These are phyloP conservation scores for Eupithecia tripunctaria DNA, from an alignment of 2,888 invertebrate genomes.

Conservation along the genomic window DNA sequence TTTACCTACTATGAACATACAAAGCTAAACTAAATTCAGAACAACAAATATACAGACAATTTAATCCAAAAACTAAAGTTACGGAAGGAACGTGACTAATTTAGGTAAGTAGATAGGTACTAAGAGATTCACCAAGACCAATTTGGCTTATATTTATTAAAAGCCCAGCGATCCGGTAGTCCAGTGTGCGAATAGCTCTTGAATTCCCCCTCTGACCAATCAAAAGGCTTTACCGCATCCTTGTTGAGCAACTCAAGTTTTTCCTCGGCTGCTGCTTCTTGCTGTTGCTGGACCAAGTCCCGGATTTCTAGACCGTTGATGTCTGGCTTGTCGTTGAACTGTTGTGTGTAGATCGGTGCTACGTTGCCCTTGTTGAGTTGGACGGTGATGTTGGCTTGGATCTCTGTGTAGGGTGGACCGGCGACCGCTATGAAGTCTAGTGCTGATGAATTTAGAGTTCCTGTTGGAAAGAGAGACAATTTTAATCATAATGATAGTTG, in stretches of 20 bases:
- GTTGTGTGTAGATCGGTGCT: constrained; percentile 73
- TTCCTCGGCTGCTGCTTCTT: constrained; percentile 69
- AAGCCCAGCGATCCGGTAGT: constrained; percentile 90
- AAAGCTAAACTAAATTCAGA: constrained; percentile 4
- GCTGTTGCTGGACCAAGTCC: constrained; percentile 70
- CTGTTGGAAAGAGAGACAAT: constrained; percentile 40
- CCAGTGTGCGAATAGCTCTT: constrained; percentile 86
- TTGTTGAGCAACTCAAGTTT: constrained; percentile 65
- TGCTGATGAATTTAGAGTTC: constrained; percentile 47
- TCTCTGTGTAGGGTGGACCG: constrained; percentile 71
- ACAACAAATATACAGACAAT: constrained; percentile 21
- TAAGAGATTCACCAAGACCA: constrained; percentile 85
- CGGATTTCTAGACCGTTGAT: constrained; percentile 71
- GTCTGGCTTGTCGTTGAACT: constrained; percentile 70
- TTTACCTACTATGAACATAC: background rate
- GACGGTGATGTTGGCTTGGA: constrained; percentile 52
- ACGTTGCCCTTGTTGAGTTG: constrained; percentile 73
- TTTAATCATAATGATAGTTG: background rate
- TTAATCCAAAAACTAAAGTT: background rate
- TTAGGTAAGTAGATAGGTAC: constrained; percentile 1
- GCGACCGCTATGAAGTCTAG: constrained; percentile 70
- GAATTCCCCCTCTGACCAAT: constrained; percentile 89
- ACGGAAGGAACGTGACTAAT: constrained; percentile 5
- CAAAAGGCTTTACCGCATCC: constrained; percentile 85
- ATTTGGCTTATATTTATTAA: constrained; percentile 83